These are phyloP conservation scores for Lepus europaeus DNA, from an alignment of 2,113 vertebrate species.

Conservation along the genomic window DNA sequence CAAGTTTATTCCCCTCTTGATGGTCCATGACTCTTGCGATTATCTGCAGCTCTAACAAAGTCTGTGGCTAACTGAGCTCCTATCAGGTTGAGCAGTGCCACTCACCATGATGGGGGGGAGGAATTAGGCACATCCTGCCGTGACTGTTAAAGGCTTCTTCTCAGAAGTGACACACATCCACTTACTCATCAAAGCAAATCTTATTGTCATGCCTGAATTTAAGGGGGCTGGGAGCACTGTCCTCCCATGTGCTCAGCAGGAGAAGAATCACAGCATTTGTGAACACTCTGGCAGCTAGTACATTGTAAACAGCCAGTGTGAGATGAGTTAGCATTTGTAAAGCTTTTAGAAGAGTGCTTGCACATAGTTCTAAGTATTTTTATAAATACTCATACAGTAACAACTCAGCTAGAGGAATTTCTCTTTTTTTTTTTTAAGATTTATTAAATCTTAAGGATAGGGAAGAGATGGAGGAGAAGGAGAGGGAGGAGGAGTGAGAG, in stretches of 20 bases:
- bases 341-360: neutral
- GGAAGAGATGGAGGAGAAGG: too few relatives aligned
- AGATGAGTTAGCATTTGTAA: neutral
- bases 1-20: neutral
- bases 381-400: neutral
- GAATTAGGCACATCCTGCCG: neutral
- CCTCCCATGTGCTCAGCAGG: neutral
- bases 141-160: neutral
- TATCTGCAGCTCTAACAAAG: neutral
- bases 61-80: neutral
- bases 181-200: neutral
- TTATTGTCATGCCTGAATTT: neutral
- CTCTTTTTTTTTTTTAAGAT: too few relatives aligned
- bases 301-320: neutral
- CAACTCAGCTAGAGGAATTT: neutral
- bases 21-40: neutral
- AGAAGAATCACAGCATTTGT: neutral
- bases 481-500: too few relatives aligned
- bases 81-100: neutral
- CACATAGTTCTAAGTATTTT: neutral
- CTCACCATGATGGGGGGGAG: accelerated
- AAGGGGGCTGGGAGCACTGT: neutral
- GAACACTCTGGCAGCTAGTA: neutral
- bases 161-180: neutral
- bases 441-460: too few relatives aligned